A percentile compares a stretch with the other conserved stretches of the same genome.
Conservation (phyloP, 2,113 vertebrate genomes). For the Triplophysa dalaica region DNA sequence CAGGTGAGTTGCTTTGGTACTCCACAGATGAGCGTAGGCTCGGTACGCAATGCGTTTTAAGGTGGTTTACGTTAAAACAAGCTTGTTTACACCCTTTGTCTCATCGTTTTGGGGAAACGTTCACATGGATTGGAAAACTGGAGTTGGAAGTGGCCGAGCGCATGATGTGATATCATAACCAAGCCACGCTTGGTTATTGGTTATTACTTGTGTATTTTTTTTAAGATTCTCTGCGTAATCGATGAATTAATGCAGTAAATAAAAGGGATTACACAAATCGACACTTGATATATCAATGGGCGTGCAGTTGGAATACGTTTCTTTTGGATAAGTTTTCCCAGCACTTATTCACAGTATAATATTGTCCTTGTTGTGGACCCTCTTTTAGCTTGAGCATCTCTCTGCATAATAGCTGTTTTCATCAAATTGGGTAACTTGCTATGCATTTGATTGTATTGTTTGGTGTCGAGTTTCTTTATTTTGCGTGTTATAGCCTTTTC, state of each 20-base stretch:
- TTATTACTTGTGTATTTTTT: not conserved
- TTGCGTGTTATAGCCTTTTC: not conserved
- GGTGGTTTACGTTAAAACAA: not conserved
- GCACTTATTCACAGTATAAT: not conserved
- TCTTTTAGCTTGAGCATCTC: not conserved
- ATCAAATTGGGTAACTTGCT: not conserved
- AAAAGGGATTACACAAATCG: not conserved
- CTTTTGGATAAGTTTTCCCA: not conserved
- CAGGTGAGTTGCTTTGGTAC: constrained; percentile 76
- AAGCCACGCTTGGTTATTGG: not conserved
- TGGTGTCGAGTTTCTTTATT: not conserved
- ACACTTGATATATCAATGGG: too few species aligned
- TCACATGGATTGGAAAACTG: constrained; percentile 25
- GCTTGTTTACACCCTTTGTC: constrained; percentile 61
- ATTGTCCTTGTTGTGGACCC: not conserved
- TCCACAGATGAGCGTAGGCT: constrained; percentile 44
- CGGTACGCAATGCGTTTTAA: constrained; percentile 42
- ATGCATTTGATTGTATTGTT: not conserved
- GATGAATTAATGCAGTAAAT: not conserved
- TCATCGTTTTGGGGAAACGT: constrained; percentile 42
- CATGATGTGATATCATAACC: not conserved
- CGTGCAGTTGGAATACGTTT: not conserved
- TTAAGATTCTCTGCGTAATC: too few species aligned
- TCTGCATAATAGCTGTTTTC: not conserved
- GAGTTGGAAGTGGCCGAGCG: not conserved